Evolutionary conservation across 2,797 vertebrate species (phyloP).

Genomic region (Amblyopsis hoosieri): DNA sequence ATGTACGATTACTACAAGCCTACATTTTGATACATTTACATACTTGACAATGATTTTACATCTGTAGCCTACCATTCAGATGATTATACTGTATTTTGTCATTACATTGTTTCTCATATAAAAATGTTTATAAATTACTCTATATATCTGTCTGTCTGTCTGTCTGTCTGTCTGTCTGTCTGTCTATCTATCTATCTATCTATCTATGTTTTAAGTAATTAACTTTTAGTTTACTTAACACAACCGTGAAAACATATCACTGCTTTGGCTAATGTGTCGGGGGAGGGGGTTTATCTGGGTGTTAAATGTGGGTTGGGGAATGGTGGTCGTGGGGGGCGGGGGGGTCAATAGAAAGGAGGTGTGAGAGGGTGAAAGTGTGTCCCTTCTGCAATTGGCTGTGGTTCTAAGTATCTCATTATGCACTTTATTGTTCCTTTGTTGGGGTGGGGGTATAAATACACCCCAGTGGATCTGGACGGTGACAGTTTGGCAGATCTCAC

Average conservation of each 20-base stretch:
- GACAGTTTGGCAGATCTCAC: conserved; percentile 65
- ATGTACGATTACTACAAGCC: background rate
- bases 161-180: too few species aligned
- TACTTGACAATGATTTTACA: background rate
- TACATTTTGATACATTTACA: background rate
- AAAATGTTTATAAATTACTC: too few species aligned
- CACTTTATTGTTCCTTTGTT: conserved; percentile 86
- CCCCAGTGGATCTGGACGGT: conserved; percentile 58
- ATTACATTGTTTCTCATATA: too few species aligned
- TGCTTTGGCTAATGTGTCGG: conserved; percentile 64
- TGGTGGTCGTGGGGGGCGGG: conserved; percentile 50
- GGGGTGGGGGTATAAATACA: conserved; percentile 75
- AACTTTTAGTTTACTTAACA: conserved; percentile 40
- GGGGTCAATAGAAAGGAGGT: conserved; percentile 56
- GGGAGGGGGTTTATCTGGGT: conserved; percentile 32
- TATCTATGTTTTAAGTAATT: conserved; percentile 7
- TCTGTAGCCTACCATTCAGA: background rate
- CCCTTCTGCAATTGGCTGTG: conserved; percentile 82
- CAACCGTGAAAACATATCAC: conserved; percentile 44
- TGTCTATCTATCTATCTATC: background rate
- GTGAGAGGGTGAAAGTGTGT: conserved; percentile 72
- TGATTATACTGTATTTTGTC: too few species aligned
- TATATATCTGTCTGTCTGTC: too few species aligned
- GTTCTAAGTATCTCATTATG: conserved; percentile 83
- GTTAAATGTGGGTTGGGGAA: conserved; percentile 60